Evolutionary conservation across 1,140 invertebrate species (phyloP), one percentile per base, ranked within the genome.

Genomic region (Drosophila grimshawi): DNA sequence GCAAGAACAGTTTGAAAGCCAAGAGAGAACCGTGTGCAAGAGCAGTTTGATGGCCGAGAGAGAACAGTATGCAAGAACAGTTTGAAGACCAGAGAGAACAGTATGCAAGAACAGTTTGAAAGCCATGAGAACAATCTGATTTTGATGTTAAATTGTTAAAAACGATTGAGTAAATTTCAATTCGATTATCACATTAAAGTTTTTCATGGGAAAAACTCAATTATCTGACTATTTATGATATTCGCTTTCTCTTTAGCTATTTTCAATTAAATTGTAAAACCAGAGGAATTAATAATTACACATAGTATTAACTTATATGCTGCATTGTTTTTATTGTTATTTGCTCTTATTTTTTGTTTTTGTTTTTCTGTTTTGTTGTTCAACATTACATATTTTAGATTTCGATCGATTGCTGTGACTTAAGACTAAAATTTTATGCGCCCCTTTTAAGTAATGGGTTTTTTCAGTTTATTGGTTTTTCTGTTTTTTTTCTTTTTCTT

Each of bases 361-460:
- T 35, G 39, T 55, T 66, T 37, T 76, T 63, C 45, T 35, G 39
- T 55, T 66, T 76, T 76, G 61, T 80, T 80, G 55, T 74, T 88
- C 64, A 86, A 86, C 79, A 86, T 86, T 89, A 85, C 53, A 71
- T 68, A 52, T 49, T 61, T 48, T 66, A 63, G 67, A 71, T 78
- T 74, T 80, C 83, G 79, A 82, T 86, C 70, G 63, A 65, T 69
- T 82, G 71, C 55, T 64, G 62, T 66, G 41, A 52, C 81, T 86
- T 86, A 86, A 30, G 57, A 76, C 79, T 86, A 86, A 78, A 70
- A 79, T 82, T 86, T 79, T 64, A 76, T 64, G 82, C 69, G 56
- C 52, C 75, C 81, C 75, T 70, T 56, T 41, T 39, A 55, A 68
- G 71, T 49, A 57, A 46, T 66, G 68, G 61, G 46, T 70, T 67